A percentile compares a stretch with the other conserved stretches of the same genome.
Conservation (phyloP, 2,888 invertebrate genomes). For the Philonicus albiceps region DNA sequence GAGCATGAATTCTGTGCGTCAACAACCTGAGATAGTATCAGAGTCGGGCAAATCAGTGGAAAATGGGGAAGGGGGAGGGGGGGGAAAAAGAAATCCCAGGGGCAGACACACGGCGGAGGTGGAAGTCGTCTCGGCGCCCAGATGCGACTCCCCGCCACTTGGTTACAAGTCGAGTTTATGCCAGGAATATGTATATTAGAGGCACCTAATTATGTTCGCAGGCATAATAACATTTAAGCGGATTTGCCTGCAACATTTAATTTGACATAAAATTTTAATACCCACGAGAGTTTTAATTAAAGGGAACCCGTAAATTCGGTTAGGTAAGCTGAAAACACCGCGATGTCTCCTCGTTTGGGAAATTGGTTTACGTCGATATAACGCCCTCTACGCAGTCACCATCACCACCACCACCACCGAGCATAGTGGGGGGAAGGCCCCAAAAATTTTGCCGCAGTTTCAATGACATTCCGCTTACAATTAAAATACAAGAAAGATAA, state of each 20-base stretch:
- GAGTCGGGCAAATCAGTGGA: not conserved
- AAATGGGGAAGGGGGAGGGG: too few relatives aligned
- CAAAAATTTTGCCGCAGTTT: constrained; percentile 5
- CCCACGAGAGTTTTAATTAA: constrained; percentile 42
- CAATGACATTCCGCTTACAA: not conserved
- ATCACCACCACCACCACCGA: too few relatives aligned
- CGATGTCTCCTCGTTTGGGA: constrained; percentile 13
- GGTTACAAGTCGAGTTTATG: constrained; percentile 30
- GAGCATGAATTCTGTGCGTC: not conserved
- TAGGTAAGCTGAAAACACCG: constrained; percentile 6
- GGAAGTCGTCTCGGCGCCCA: not conserved
- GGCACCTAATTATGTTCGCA: constrained; percentile 48
- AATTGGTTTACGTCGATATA: constrained; percentile 33
- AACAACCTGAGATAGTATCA: not conserved
- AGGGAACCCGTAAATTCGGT: constrained; percentile 33
- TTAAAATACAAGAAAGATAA: constrained; percentile 25
- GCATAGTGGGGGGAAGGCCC: not conserved
- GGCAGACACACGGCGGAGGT: not conserved
- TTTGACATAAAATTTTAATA: constrained; percentile 50
- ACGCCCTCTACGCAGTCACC: not conserved
- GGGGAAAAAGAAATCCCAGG: not conserved
- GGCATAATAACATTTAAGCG: constrained; percentile 49
- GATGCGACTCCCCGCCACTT: not conserved
- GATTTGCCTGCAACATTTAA: constrained; percentile 48
- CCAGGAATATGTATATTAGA: constrained; percentile 40